Percentiles rank a stretch among this genome's conserved stretches.
Conservation (phyloP, 1,140 invertebrate species). For the Prorops nasuta region DNA sequence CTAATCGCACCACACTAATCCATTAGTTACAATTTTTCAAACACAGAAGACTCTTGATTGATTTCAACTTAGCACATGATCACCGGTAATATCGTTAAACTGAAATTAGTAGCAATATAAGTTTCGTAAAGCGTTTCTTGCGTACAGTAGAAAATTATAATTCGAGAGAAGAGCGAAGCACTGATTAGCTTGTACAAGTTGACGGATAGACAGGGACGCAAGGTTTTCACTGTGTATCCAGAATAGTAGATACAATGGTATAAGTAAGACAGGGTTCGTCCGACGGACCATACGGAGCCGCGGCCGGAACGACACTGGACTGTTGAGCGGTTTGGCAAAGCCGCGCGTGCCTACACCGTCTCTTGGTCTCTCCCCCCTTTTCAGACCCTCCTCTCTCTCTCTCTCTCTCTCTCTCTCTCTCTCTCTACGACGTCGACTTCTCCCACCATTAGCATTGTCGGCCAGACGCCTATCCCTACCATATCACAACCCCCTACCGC, state of each 20-base stretch:
- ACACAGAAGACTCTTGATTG: neutral
- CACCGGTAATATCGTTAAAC: too few species aligned
- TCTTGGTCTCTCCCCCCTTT: conserved; percentile 33
- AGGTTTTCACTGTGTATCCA: too few species aligned
- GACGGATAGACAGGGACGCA: too few species aligned
- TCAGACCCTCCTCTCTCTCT: conserved; percentile 8
- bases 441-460: neutral
- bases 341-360: conserved; percentile 43
- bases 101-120: too few species aligned
- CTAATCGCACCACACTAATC: conserved; percentile 13
- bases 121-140: too few species aligned
- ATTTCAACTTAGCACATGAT: conserved; percentile 22
- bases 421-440: neutral
- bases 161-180: too few species aligned
- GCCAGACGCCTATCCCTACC: neutral
- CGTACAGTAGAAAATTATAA: too few species aligned
- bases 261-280: too few species aligned
- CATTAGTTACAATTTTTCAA: too few species aligned
- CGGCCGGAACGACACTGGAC: conserved; percentile 51
- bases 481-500: conserved; percentile 2
- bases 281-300: conserved; percentile 35
- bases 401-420: conserved; percentile 1
- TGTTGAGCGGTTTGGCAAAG: conserved; percentile 28
- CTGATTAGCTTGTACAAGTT: too few species aligned
- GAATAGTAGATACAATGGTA: too few species aligned